Conservation (phyloP, 2,888 invertebrate species). For the Sipha maydis region DNA sequence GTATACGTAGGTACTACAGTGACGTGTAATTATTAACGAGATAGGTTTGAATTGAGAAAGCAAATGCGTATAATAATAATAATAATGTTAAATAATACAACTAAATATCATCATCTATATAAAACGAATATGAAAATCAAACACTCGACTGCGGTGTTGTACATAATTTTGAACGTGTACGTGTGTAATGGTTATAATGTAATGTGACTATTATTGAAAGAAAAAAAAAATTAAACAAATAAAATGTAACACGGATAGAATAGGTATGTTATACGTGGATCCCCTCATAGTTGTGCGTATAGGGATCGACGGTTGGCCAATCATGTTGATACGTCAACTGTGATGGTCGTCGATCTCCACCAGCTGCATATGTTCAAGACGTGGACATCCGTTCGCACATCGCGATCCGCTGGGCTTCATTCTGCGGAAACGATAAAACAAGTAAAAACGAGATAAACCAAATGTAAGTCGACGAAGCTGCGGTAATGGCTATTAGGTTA, state of each 20-base stretch:
- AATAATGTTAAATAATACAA: background rate
- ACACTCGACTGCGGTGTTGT: background rate
- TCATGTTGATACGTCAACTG: background rate
- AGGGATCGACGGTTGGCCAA: background rate
- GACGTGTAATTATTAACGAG: background rate
- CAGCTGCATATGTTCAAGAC: constrained; percentile 36
- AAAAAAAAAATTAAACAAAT: background rate
- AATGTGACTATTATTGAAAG: constrained; percentile 13
- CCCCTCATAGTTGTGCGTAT: background rate
- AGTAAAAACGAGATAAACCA: background rate
- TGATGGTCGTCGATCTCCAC: background rate
- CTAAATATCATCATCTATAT: background rate
- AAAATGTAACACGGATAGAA: background rate
- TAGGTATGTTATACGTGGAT: background rate
- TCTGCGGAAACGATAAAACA: constrained; percentile 15
- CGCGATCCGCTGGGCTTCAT: constrained; percentile 57
- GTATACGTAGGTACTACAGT: background rate
- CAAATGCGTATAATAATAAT: background rate
- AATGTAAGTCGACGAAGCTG: no score
- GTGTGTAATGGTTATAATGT: background rate
- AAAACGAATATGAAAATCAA: background rate
- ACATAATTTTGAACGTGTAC: background rate
- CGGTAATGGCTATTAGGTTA: no score
- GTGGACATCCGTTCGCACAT: constrained; percentile 59
- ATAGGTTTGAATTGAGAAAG: background rate